phyloP scores from a whole-genome alignment of 2,888 invertebrate species.

The Drosophila kanekoi region DNA sequence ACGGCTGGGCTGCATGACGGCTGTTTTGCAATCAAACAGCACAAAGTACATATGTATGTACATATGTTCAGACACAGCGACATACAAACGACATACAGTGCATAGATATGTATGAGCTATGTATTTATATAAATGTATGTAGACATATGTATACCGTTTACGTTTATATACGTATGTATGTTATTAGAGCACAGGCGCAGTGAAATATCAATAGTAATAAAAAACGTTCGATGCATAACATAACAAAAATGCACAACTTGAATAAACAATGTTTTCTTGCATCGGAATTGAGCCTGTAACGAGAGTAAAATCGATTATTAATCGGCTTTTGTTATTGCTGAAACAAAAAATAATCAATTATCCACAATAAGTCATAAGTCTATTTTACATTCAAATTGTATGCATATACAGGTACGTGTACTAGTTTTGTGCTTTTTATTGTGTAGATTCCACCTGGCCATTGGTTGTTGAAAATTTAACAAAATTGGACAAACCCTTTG shows the following conservation, averaged over 20 bases:
- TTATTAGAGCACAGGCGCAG: slow-evolving; percentile 61
- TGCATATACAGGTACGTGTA: neutral
- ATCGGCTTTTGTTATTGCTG: slow-evolving; percentile 22
- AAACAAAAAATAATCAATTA: slow-evolving; percentile 40
- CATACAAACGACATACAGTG: slow-evolving; percentile 25
- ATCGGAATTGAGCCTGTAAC: slow-evolving; percentile 13
- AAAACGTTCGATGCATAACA: slow-evolving; percentile 35
- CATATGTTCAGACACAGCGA: slow-evolving; percentile 28
- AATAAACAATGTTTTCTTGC: slow-evolving; percentile 24
- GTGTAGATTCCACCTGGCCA: slow-evolving; percentile 60
- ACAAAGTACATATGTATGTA: slow-evolving; percentile 39
- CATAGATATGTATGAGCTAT: slow-evolving; percentile 26
- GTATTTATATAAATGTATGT: slow-evolving; percentile 26
- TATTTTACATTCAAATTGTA: too few relatives aligned
- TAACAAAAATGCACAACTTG: slow-evolving; percentile 28
- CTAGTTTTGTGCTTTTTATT: slow-evolving; percentile 7
- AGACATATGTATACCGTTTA: slow-evolving; percentile 19
- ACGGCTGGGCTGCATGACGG: slow-evolving; percentile 46
- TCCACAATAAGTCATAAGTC: slow-evolving; percentile 14
- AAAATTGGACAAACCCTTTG: slow-evolving; percentile 84
- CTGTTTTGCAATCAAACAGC: slow-evolving; percentile 65
- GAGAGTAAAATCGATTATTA: slow-evolving; percentile 47
- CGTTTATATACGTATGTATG: slow-evolving; percentile 47
- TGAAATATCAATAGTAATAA: slow-evolving; percentile 62
- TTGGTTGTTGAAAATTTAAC: slow-evolving; percentile 67